Conservation (phyloP, 2,888 invertebrate species). For the Acleris holmiana region DNA sequence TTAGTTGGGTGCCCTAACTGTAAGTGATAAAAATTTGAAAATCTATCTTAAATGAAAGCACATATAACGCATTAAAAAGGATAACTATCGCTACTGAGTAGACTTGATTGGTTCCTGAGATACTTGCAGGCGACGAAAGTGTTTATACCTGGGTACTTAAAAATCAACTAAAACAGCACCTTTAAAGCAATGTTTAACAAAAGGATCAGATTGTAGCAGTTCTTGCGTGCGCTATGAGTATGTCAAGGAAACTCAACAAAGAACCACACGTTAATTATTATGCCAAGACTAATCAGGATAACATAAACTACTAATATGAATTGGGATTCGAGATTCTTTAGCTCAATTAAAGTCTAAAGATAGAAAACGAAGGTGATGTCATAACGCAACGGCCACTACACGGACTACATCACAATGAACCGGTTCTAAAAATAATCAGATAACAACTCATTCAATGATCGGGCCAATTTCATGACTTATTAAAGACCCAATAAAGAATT, state of each 20-base stretch:
- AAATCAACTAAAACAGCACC: too few species aligned
- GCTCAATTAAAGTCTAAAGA: conserved; percentile 4
- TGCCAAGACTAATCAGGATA: conserved; percentile 12
- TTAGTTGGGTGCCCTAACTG: too few species aligned
- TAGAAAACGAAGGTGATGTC: conserved; percentile 13
- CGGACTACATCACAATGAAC: conserved; percentile 10
- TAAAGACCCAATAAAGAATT: conserved; percentile 6
- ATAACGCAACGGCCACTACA: conserved; percentile 13
- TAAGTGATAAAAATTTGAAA: too few species aligned
- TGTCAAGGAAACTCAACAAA: conserved; percentile 31
- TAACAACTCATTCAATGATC: conserved; percentile 10
- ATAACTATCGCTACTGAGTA: too few species aligned
- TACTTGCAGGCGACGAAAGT: too few species aligned
- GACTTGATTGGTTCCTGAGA: too few species aligned
- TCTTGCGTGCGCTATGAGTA: conserved; percentile 14
- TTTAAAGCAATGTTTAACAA: too few species aligned
- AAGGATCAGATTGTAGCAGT: background rate
- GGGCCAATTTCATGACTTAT: conserved; percentile 6
- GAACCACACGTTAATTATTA: conserved; percentile 8
- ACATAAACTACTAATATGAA: background rate
- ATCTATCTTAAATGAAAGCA: too few species aligned
- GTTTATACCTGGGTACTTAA: too few species aligned
- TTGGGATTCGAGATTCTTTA: background rate
- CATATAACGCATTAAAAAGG: too few species aligned
- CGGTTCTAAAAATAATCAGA: conserved; percentile 17